Evolutionary conservation across 2,888 invertebrate species (phyloP), one percentile per base, ranked within the genome.

Genomic region (Epistrophella euchroma): DNA sequence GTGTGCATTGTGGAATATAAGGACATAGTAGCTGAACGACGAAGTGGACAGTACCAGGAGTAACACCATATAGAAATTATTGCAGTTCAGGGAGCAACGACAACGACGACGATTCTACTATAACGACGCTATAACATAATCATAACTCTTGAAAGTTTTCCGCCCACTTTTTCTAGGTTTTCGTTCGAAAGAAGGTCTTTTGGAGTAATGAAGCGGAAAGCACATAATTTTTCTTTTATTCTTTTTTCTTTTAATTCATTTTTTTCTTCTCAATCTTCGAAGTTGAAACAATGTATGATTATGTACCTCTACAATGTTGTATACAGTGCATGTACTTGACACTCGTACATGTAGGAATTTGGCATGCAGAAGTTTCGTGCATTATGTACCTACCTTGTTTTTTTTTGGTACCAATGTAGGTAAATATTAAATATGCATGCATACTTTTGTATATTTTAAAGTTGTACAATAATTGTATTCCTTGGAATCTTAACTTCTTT

Each of bases 101-200:
- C 64, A 45, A 43, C 25, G 43, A 2, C 6, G 47, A 37, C 37
- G 22, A 10, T 4, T 13, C 6, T 43, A 25, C 35, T 17, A 19
- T 58, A 50, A 52, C 37, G 68, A 37, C 86, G 64, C 80, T 75
- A 75, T 56, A 82, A 88, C 84, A 90, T 90, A 89, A 90, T 88
- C 88, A 89, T 90, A 89, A 89, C 88, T 89, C 88, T 80, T 88
- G 75, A 88, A 87, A 85, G 82, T 87, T 88, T 88, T 78, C 83
- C 82, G 74, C 82, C 86, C 83, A 87, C 68, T 76, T 79, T 87
- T 75, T 60, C 66, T 47, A 11, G 22, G 19, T 62, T 62, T 75
- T 19, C 19, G 15, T 13, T 28, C 4, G 25, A 2, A 10, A 0
- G 43, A 45, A 22, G n/a, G 32, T 56, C 25, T 50, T 50, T 35